Evolutionary conservation across 2,113 vertebrate genomes (phyloP).

Genomic region (Pseudolaguvia tuberculata): DNA sequence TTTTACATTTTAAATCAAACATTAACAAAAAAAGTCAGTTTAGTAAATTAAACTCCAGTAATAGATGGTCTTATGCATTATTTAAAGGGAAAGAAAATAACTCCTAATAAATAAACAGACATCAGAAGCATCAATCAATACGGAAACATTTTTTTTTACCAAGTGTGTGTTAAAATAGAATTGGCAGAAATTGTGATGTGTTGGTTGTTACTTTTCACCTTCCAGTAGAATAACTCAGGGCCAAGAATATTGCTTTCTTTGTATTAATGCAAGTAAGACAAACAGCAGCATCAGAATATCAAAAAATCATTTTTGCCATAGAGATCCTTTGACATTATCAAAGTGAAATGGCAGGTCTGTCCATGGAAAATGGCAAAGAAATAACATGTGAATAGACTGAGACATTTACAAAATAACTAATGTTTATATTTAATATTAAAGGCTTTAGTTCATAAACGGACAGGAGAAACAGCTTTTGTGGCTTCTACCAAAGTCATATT

Average conservation of each 20-base stretch:
- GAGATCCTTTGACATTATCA: slow-evolving; percentile 36
- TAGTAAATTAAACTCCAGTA: background rate
- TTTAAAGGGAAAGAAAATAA: background rate
- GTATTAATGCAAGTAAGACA: slow-evolving; percentile 6
- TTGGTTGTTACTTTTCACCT: slow-evolving; percentile 15
- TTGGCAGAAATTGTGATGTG: slow-evolving; percentile 3
- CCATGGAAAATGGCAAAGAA: slow-evolving; percentile 4
- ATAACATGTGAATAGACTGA: slow-evolving; percentile 30
- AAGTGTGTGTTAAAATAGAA: slow-evolving; percentile 23
- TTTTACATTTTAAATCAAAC: background rate
- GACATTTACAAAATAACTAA: slow-evolving; percentile 46
- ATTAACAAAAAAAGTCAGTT: background rate
- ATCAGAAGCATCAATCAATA: slow-evolving; percentile 8
- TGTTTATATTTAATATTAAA: slow-evolving; percentile 62
- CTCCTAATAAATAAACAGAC: background rate
- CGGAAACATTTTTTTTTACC: slow-evolving; percentile 11
- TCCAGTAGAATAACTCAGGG: slow-evolving; percentile 11
- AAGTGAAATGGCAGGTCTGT: slow-evolving; percentile 48
- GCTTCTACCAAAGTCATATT: slow-evolving; percentile 43
- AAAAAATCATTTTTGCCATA: slow-evolving; percentile 13
- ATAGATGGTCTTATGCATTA: background rate
- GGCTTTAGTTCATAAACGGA: slow-evolving; percentile 51
- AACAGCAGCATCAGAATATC: background rate
- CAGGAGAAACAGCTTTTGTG: slow-evolving; percentile 45
- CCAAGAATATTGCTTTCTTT: background rate